phyloP scores from a whole-genome alignment of 1,140 invertebrate species.

The Diabrotica undecimpunctata region DNA sequence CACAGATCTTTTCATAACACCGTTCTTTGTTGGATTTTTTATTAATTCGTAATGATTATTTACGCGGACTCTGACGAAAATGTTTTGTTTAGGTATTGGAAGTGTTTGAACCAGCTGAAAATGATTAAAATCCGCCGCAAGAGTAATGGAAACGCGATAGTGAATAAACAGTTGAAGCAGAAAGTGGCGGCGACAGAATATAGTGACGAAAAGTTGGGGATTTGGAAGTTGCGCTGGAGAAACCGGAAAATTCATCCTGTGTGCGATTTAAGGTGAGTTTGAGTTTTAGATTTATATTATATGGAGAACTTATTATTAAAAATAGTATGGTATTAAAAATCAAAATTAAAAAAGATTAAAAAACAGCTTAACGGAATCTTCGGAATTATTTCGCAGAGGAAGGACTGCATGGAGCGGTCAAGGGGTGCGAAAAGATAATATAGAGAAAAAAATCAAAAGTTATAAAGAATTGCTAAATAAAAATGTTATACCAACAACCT shows the following conservation, averaged over 20 bases:
- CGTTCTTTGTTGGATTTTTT: no score
- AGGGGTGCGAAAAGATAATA: no score
- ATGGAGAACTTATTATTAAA: neutral
- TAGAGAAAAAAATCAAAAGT: no score
- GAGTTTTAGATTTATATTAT: conserved; percentile 2
- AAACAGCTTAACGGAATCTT: conserved; percentile 4
- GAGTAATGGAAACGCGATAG: neutral
- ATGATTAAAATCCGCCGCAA: neutral
- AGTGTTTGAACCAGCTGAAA: conserved; percentile 1
- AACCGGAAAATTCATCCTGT: conserved; percentile 28
- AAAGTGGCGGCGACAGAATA: neutral
- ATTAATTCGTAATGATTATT: no score
- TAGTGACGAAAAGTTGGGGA: neutral
- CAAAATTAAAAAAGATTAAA: conserved; percentile 18
- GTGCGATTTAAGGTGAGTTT: conserved; percentile 24
- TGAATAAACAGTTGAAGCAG: neutral
- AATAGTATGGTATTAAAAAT: neutral
- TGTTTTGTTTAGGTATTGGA: conserved; percentile 3
- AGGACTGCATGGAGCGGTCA: no score
- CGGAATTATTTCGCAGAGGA: no score
- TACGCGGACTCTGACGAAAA: no score
- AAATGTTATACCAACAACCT: no score
- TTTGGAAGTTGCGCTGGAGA: conserved; percentile 25
- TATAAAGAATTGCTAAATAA: no score
- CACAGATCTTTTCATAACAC: no score